These are phyloP conservation scores for Threskiornis aethiopicus DNA, from an alignment of 2,797 vertebrate species.

Conservation along the genomic window DNA sequence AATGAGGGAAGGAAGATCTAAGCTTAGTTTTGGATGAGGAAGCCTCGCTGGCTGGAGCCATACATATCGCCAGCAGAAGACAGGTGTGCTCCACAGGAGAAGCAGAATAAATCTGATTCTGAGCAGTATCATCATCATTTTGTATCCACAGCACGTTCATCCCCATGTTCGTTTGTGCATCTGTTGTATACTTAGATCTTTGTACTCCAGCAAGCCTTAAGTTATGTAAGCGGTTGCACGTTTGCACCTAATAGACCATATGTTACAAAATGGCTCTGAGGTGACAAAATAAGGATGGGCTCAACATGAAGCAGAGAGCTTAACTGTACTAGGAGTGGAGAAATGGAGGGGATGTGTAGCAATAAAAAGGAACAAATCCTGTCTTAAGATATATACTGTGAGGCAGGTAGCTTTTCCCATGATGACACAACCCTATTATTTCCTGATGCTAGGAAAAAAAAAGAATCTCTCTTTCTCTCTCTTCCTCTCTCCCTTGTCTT, in stretches of 20 bases:
- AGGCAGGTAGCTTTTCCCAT: background rate
- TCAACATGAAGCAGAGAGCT: background rate
- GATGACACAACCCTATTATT: background rate
- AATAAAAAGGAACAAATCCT: conserved; percentile 27
- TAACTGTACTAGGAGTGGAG: background rate
- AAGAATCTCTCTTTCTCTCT: background rate
- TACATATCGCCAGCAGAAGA: background rate
- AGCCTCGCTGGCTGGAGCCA: background rate
- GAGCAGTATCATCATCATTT: conserved; percentile 20
- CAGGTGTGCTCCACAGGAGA: conserved; percentile 65
- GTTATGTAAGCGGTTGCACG: conserved; percentile 37
- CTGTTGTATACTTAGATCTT: conserved; percentile 52
- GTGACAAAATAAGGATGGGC: conserved; percentile 12
- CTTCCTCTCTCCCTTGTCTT: background rate
- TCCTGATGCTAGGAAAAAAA: background rate
- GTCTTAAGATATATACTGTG: background rate
- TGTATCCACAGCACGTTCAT: conserved; percentile 30
- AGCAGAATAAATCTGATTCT: conserved; percentile 55
- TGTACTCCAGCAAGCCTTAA: conserved; percentile 64
- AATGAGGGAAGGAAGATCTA: conserved; percentile 17
- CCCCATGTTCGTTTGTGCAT: conserved; percentile 22
- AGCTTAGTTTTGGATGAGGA: conserved; percentile 45
- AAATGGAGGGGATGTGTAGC: background rate
- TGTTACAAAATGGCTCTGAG: conserved; percentile 1
- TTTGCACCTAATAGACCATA: conserved; percentile 23